Percentiles rank a stretch among this genome's conserved stretches.
Conservation (phyloP, 2,888 invertebrate genomes). For the Orchestes rusci region DNA sequence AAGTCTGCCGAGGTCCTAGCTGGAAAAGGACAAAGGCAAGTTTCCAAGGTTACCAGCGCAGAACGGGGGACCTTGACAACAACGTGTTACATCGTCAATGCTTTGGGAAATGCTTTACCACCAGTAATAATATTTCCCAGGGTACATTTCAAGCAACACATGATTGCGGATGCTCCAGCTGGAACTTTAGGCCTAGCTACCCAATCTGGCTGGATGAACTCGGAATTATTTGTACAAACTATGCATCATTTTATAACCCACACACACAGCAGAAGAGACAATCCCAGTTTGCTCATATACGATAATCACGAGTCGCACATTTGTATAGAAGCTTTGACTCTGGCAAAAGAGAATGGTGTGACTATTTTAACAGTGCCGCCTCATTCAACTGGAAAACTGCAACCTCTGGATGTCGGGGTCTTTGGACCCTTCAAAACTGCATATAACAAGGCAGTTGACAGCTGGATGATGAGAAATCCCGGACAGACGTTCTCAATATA, state of each 20-base stretch:
- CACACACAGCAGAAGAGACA: not conserved
- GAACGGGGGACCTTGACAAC: too few species aligned
- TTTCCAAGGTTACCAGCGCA: constrained; percentile 27
- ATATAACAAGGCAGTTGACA: constrained; percentile 26
- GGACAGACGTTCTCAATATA: constrained; percentile 24
- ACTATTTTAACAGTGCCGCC: constrained; percentile 37
- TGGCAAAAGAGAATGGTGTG: constrained; percentile 38
- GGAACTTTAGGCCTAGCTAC: not conserved
- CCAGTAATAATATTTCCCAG: not conserved
- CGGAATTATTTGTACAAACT: not conserved
- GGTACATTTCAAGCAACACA: not conserved
- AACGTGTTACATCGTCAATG: constrained; percentile 30
- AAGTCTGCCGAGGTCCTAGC: too few species aligned
- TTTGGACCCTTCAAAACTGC: constrained; percentile 17
- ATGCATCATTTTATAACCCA: not conserved
- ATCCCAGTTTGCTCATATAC: not conserved
- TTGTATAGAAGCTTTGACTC: constrained; percentile 28
- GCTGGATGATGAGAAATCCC: constrained; percentile 32
- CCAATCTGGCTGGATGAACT: constrained; percentile 1
- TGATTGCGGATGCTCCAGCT: not conserved
- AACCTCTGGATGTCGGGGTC: constrained; percentile 11
- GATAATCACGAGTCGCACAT: not conserved
- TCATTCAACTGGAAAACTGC: too few species aligned
- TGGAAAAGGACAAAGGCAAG: constrained; percentile 35
- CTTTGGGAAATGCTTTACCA: not conserved